These are phyloP conservation scores for Zaprionus lineosus DNA, from an alignment of 2,888 invertebrate species.

Conservation along the genomic window DNA sequence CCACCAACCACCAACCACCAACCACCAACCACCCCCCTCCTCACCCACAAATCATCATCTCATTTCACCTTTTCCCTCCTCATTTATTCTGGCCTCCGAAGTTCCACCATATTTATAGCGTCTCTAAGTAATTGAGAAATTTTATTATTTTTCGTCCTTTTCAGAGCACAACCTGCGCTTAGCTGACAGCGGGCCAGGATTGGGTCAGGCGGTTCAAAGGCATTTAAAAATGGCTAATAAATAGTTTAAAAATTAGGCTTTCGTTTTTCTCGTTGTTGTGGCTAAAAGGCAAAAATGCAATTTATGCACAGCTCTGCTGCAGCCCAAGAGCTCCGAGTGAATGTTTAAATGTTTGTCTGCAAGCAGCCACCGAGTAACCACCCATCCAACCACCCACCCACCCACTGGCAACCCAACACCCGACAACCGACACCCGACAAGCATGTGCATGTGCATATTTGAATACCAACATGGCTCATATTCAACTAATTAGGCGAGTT, in stretches of 20 bases:
- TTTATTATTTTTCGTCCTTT: conserved; percentile 2
- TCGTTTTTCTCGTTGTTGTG: too few relatives aligned
- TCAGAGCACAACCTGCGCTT: conserved; percentile 1
- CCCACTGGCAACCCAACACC: too few relatives aligned
- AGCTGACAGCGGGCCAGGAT: not conserved
- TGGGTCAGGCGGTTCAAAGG: not conserved
- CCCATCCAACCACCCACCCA: conserved; percentile 23
- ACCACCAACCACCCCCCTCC: not conserved
- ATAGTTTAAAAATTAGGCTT: conserved; percentile 18
- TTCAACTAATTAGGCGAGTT: conserved; percentile 75
- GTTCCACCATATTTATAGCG: conserved; percentile 47
- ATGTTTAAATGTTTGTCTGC: not conserved
- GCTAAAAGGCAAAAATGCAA: conserved; percentile 18
- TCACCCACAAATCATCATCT: not conserved
- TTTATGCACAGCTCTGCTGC: conserved; percentile 2
- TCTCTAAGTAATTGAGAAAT: conserved; percentile 66
- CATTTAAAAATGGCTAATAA: conserved; percentile 15
- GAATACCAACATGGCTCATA: conserved; percentile 74
- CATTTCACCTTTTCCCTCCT: not conserved
- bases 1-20: too few relatives aligned
- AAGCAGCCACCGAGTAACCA: not conserved
- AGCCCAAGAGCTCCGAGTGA: not conserved
- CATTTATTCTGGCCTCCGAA: conserved; percentile 8
- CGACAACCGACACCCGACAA: too few relatives aligned
- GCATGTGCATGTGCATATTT: conserved; percentile 74